phyloP scores from a whole-genome alignment of 1,140 invertebrate genomes.

The Pseudoatta argentina region DNA sequence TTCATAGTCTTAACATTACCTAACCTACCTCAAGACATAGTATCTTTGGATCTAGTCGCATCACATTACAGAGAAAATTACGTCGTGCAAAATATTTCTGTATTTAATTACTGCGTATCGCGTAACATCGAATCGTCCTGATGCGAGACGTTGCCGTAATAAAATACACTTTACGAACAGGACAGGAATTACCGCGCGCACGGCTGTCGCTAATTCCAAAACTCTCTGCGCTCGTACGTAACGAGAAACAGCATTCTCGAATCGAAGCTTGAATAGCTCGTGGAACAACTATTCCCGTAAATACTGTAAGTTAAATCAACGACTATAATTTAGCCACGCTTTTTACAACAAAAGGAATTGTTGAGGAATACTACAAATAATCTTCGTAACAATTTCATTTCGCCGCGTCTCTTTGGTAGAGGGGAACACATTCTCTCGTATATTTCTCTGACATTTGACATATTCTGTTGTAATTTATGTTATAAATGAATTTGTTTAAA shows the following conservation, averaged over 20 bases:
- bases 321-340: constrained; percentile 25
- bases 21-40: constrained; percentile 63
- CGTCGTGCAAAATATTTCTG: constrained; percentile 55
- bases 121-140: constrained; percentile 50
- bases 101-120: constrained; percentile 56
- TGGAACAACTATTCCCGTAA: constrained; percentile 47
- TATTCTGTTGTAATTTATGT: not conserved
- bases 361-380: constrained; percentile 31
- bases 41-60: constrained; percentile 52
- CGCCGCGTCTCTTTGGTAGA: not conserved
- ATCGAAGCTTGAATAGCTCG: constrained; percentile 50
- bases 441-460: not conserved
- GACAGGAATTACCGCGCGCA: constrained; percentile 34
- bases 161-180: constrained; percentile 28
- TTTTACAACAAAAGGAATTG: constrained; percentile 21
- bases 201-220: constrained; percentile 46
- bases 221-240: constrained; percentile 60
- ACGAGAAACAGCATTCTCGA: constrained; percentile 52
- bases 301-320: constrained; percentile 49
- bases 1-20: constrained; percentile 57
- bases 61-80: constrained; percentile 51
- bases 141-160: constrained; percentile 17
- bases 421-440: not conserved
- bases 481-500: not conserved
- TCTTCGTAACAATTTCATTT: constrained; percentile 42